phyloP scores from a whole-genome alignment of 1,140 invertebrate species.

The Acromyrmex heyeri region DNA sequence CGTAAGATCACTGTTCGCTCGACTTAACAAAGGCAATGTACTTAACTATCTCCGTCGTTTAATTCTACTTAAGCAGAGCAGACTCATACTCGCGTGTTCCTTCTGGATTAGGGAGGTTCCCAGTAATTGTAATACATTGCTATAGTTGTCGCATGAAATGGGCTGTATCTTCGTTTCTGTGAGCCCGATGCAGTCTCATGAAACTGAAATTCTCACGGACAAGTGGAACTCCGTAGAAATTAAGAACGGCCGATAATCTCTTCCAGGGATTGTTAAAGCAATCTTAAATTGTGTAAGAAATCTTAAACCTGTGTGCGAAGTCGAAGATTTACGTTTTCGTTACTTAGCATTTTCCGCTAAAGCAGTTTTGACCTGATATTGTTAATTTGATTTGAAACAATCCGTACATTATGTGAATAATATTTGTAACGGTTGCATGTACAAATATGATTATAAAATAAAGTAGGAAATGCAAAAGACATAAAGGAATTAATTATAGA shows the following conservation, averaged over 20 bases:
- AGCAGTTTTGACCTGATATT: neutral
- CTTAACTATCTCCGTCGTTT: slow-evolving; percentile 53
- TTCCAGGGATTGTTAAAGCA: slow-evolving; percentile 14
- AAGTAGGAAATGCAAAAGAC: neutral
- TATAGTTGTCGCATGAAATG: slow-evolving; percentile 56
- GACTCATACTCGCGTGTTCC: slow-evolving; percentile 45
- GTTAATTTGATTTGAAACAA: neutral
- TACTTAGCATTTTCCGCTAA: neutral
- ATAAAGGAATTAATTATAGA: slow-evolving; percentile 30
- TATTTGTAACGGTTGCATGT: neutral
- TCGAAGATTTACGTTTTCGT: neutral
- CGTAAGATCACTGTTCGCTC: neutral
- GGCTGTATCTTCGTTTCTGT: slow-evolving; percentile 29
- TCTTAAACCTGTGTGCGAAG: slow-evolving; percentile 7
- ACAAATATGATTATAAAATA: neutral
- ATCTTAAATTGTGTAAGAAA: slow-evolving; percentile 12
- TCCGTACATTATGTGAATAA: neutral
- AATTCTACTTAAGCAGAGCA: slow-evolving; percentile 55
- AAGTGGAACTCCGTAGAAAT: slow-evolving; percentile 34
- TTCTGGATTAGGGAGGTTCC: slow-evolving; percentile 58
- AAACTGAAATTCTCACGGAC: slow-evolving; percentile 50
- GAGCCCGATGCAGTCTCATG: slow-evolving; percentile 14
- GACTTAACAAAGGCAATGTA: slow-evolving; percentile 57
- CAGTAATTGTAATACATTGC: slow-evolving; percentile 62
- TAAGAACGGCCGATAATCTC: slow-evolving; percentile 40